Base-by-base conservation (phyloP, 2,888 invertebrate genomes). In the Platynereis dumerilii region DNA sequence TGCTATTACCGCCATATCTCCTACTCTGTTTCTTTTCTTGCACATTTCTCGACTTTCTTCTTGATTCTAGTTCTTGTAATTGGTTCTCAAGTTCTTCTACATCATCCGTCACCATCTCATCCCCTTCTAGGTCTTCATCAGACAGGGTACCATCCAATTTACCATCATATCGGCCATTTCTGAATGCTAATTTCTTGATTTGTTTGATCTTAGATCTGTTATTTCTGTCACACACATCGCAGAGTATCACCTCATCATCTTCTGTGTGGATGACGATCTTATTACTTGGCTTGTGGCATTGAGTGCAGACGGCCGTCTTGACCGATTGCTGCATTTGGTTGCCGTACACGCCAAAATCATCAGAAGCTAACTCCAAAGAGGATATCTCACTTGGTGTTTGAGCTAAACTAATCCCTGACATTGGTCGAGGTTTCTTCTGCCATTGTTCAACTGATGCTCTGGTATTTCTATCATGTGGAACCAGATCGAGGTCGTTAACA, bases 231-330 rank as follows among this genome's bases (percentile, higher is more conserved):
- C 61, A 61, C 2, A 54, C 54, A 10, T 61, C 61, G 42, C 61
- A 61, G 3, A 61, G 26, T 1, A 61, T 22, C 2, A 52, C 39
- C 2, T 54, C 61, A 5, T 39, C 39, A 17, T 61, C 61, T 28
- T 61, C 61, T 39, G 52, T 53, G 42, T 61, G 54, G 7, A 52
- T 52, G 17, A 54, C 61, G 3, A 61, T 55, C 27, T 61, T 61
- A 26, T n/a, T 61, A 2, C 53, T 55, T 2, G 53, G 24, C 42
- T 54, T 61, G 5, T 52, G 39, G 24, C 61, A 61, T 12, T 28
- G 52, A 1, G 61, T 54, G 27, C 61, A 61, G 17, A 54, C 12
- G 12, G 53, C 61, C 20, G 61, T 27, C 34, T 54, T 54, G 3
- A 61, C 52, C 5, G 24, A 17, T n/a, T 61, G 54, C 1, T 53